phyloP scores from a whole-genome alignment of 2,113 vertebrate genomes.

The Sylvia atricapilla region DNA sequence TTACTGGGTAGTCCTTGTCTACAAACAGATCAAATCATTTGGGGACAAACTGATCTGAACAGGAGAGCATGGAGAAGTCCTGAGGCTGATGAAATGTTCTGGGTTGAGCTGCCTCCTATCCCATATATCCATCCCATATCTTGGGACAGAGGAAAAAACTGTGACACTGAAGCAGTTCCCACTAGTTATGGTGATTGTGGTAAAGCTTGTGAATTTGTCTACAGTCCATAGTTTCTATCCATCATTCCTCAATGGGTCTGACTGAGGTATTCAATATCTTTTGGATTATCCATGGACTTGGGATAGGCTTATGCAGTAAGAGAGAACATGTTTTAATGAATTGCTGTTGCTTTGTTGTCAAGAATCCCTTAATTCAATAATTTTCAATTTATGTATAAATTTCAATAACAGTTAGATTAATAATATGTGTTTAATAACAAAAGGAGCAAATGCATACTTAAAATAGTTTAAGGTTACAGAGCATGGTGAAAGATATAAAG shows the following conservation, averaged over 20 bases:
- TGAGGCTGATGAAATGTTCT: background rate
- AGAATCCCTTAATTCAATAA: background rate
- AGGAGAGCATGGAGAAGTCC: background rate
- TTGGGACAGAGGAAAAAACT: background rate
- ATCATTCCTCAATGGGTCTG: accelerated
- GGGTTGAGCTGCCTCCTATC: too few relatives aligned
- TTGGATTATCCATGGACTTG: background rate
- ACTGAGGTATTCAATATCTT: background rate
- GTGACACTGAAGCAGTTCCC: background rate
- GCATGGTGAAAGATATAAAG: background rate
- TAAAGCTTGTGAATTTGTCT: background rate
- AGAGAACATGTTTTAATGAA: background rate
- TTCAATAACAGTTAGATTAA: background rate
- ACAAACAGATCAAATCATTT: background rate
- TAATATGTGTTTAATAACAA: background rate
- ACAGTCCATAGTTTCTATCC: background rate
- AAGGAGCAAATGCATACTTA: background rate
- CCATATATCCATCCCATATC: too few relatives aligned
- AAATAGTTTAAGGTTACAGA: background rate
- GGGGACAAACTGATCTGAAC: background rate
- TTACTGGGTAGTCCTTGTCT: background rate
- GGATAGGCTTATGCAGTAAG: background rate
- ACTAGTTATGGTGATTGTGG: background rate
- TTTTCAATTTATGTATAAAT: background rate
- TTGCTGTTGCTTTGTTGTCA: background rate